Percentiles rank a stretch among this genome's conserved stretches.
Evolutionary conservation across 2,888 invertebrate species (phyloP).

Genomic region (Blastobasis lacticolella): DNA sequence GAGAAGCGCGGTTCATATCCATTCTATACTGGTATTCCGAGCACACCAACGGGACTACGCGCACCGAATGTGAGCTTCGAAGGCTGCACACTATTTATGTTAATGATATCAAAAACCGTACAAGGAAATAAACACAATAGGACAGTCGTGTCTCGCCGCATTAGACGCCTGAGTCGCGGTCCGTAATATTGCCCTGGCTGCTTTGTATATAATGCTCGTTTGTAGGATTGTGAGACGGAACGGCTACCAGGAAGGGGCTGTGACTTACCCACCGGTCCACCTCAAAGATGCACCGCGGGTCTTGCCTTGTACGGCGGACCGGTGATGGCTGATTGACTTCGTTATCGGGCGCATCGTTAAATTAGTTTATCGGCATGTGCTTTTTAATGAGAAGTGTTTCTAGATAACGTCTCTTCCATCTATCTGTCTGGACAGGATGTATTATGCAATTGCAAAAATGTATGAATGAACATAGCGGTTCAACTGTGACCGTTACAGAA

Average conservation of each 20-base stretch:
- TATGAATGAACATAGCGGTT: too few species aligned
- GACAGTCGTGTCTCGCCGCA: conserved; percentile 65
- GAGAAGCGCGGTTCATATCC: conserved; percentile 3
- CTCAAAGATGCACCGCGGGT: conserved; percentile 44
- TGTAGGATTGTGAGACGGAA: conserved; percentile 60
- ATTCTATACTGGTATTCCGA: neutral
- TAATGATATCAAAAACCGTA: conserved; percentile 67
- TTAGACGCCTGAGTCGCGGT: conserved; percentile 57
- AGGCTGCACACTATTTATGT: conserved; percentile 59
- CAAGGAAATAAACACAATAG: conserved; percentile 70
- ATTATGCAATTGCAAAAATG: too few species aligned
- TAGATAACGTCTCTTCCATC: neutral
- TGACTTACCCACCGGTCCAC: conserved; percentile 54
- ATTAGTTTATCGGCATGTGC: conserved; percentile 29
- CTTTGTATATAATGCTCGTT: conserved; percentile 69
- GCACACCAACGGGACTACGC: conserved; percentile 22
- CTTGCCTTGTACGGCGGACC: conserved; percentile 45
- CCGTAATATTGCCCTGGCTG: conserved; percentile 59
- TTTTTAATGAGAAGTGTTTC: conserved; percentile 25
- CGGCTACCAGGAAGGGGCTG: conserved; percentile 54
- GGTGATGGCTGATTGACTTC: conserved; percentile 52
- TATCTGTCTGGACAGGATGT: neutral
- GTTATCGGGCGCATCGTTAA: conserved; percentile 44
- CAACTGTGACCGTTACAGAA: too few species aligned
- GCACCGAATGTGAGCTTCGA: conserved; percentile 58